These are phyloP conservation scores for Melanotaenia boesemani DNA, from an alignment of 2,797 vertebrate species.

Conservation along the genomic window DNA sequence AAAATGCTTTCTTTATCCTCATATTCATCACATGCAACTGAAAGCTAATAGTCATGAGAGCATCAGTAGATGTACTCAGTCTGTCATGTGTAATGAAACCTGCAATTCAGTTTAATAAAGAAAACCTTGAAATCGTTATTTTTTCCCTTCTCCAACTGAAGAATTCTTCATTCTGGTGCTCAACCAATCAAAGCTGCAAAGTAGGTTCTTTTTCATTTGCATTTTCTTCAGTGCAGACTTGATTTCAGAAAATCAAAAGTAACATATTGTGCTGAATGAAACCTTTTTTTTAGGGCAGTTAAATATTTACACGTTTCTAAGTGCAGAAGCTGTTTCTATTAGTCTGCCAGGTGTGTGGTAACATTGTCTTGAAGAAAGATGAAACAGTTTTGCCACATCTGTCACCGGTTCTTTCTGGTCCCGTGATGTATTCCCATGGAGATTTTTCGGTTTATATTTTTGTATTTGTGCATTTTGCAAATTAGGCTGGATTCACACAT, in stretches of 20 bases:
- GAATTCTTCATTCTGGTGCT: neutral
- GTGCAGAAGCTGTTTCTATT: neutral
- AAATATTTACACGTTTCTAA: no score
- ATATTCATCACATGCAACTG: neutral
- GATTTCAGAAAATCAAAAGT: no score
- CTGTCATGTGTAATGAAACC: neutral
- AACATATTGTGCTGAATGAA: no score
- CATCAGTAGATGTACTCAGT: neutral
- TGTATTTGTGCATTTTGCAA: no score
- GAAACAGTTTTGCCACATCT: no score
- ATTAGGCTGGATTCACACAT: no score
- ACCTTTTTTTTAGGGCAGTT: no score
- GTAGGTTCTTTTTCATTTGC: neutral
- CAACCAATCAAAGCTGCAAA: neutral
- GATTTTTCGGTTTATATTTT: no score
- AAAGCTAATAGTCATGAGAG: neutral
- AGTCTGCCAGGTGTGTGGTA: neutral
- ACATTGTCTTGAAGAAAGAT: no score
- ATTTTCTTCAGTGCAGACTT: neutral
- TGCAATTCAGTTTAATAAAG: neutral
- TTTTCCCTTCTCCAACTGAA: neutral
- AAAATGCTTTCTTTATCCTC: neutral
- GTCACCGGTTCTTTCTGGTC: no score
- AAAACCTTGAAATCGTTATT: neutral
- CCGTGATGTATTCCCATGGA: no score